Evolutionary conservation across 1,140 invertebrate species (phyloP).

Genomic region (Hyposmocoma kahamanoa): DNA sequence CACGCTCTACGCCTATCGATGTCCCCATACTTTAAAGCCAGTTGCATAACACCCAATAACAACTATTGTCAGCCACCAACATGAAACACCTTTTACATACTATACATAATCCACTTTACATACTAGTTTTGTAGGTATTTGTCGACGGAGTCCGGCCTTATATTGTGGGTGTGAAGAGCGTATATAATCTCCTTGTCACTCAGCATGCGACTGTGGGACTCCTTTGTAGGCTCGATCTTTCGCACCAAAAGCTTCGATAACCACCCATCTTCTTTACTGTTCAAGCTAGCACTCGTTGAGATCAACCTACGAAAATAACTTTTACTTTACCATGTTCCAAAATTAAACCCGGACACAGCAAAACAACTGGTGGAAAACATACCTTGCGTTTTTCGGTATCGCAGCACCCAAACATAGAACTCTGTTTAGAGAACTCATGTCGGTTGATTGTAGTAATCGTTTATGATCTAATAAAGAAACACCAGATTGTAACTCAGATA

Average conservation of each 20-base stretch:
- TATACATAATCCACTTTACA: slow-evolving; percentile 67
- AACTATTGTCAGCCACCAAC: neutral
- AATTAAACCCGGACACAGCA: slow-evolving; percentile 26
- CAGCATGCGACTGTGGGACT: slow-evolving; percentile 95
- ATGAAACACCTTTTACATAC: neutral
- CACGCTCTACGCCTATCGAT: neutral
- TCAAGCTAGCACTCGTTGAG: slow-evolving; percentile 61
- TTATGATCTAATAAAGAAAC: slow-evolving; percentile 7
- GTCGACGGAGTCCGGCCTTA: slow-evolving; percentile 89
- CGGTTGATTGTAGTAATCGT: slow-evolving; percentile 8
- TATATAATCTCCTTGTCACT: slow-evolving; percentile 96
- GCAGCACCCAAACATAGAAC: slow-evolving; percentile 38
- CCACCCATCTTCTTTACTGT: slow-evolving; percentile 86
- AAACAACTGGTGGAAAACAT: slow-evolving; percentile 17
- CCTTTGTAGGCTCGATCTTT: slow-evolving; percentile 94
- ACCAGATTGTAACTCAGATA: slow-evolving; percentile 18
- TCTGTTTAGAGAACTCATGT: slow-evolving; percentile 56
- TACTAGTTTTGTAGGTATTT: slow-evolving; percentile 94
- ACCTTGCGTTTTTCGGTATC: slow-evolving; percentile 58
- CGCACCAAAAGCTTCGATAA: slow-evolving; percentile 91
- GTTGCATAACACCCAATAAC: slow-evolving; percentile 50
- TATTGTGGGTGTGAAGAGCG: slow-evolving; percentile 95
- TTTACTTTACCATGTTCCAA: slow-evolving; percentile 25
- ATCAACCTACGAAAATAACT: slow-evolving; percentile 54
- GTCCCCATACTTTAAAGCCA: slow-evolving; percentile 45